These are phyloP conservation scores for Apodemus sylvaticus DNA, from an alignment of 2,113 vertebrate species.

Conservation along the genomic window DNA sequence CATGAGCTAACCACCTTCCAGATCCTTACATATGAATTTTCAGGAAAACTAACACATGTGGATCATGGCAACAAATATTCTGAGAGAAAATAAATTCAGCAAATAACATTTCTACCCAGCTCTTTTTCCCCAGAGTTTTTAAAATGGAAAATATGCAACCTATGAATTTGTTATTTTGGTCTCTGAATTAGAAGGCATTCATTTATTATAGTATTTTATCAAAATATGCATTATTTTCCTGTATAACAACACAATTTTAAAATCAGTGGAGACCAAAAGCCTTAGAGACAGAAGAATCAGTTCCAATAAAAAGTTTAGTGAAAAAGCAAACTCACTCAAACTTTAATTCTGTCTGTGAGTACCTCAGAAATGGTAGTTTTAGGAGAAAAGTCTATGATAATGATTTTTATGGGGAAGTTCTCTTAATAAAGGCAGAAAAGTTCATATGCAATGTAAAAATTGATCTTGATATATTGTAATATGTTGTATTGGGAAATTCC, in stretches of 20 bases:
- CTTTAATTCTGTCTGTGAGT: not conserved
- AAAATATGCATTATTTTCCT: constrained; percentile 33
- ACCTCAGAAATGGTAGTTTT: not conserved
- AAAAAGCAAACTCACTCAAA: not conserved
- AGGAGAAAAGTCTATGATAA: not conserved
- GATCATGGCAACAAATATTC: not conserved
- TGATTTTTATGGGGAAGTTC: not conserved
- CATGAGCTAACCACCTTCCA: too few species aligned
- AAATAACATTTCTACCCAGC: not conserved
- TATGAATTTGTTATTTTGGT: not conserved
- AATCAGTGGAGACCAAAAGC: not conserved
- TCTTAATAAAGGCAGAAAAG: not conserved
- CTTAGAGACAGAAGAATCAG: not conserved
- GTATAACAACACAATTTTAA: not conserved
- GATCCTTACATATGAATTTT: not conserved
- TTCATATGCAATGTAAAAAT: not conserved
- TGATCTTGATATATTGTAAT: not conserved
- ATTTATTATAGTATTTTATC: not conserved
- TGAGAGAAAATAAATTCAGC: not conserved
- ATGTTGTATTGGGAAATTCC: not conserved
- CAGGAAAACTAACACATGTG: not conserved
- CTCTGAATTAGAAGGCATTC: not conserved
- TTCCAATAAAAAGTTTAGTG: not conserved
- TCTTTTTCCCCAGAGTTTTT: not conserved
- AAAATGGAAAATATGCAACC: not conserved